Evolutionary conservation across 2,888 invertebrate genomes (phyloP).

Genomic region (Trachelus stipa): DNA sequence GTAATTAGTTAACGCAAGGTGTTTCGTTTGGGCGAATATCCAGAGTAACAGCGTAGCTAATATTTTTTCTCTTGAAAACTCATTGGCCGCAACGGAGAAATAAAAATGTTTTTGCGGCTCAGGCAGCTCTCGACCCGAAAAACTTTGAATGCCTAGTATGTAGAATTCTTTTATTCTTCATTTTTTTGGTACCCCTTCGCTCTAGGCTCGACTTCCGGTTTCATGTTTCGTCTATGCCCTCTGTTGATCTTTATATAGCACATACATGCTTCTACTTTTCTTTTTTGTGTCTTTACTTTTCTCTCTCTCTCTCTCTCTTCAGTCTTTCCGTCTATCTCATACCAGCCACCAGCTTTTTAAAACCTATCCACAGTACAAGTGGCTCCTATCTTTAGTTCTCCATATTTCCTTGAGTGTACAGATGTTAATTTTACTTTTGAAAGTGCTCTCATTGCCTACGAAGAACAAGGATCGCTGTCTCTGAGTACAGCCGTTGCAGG

Average conservation of each 20-base stretch:
- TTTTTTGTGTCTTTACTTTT: background rate
- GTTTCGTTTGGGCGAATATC: background rate
- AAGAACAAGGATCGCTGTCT: background rate
- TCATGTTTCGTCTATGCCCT: background rate
- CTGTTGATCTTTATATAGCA: background rate
- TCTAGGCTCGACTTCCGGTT: background rate
- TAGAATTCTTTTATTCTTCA: background rate
- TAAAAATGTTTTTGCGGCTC: background rate
- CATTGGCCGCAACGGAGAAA: background rate
- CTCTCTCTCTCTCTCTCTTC: background rate
- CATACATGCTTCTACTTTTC: background rate
- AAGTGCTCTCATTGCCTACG: slow-evolving; percentile 9
- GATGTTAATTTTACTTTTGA: slow-evolving; percentile 21
- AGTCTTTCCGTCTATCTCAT: background rate
- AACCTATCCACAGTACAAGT: background rate
- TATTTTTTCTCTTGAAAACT: background rate
- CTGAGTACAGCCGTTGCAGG: background rate
- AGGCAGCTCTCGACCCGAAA: background rate
- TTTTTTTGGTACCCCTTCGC: background rate
- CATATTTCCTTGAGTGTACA: background rate
- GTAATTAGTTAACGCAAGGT: background rate
- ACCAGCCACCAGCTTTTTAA: background rate
- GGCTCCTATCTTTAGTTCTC: background rate
- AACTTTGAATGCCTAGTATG: background rate
- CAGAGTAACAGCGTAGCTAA: background rate